phyloP scores from a whole-genome alignment of 2,797 vertebrate genomes.

The Cynodonichthys magdalenae region DNA sequence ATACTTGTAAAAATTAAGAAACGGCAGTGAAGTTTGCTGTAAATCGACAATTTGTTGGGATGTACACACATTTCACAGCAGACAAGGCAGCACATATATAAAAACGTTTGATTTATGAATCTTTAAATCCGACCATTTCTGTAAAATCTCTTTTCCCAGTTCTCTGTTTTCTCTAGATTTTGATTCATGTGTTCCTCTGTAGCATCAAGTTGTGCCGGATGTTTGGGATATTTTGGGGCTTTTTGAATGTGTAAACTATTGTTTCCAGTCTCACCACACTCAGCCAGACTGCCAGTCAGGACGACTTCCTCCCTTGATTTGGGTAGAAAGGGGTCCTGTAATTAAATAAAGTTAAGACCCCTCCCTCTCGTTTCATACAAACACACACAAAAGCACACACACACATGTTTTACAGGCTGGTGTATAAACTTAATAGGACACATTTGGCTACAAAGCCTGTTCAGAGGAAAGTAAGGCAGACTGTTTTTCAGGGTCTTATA shows the following conservation, averaged over 20 bases:
- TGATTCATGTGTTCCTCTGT: conserved; percentile 20
- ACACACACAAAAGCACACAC: conserved; percentile 50
- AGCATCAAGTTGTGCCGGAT: conserved; percentile 52
- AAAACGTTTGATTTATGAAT: too few relatives aligned
- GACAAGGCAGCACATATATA: too few relatives aligned
- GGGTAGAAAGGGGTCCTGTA: conserved; percentile 70
- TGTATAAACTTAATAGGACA: conserved; percentile 78
- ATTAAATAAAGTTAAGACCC: conserved; percentile 74
- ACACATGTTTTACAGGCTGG: conserved; percentile 73
- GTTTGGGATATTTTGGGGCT: conserved; percentile 57
- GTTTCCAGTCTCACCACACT: conserved; percentile 63
- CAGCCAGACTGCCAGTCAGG: conserved; percentile 76
- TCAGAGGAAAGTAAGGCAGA: conserved; percentile 73
- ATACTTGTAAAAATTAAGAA: too few relatives aligned
- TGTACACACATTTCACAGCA: too few relatives aligned
- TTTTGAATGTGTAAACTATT: conserved; percentile 64
- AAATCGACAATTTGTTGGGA: too few relatives aligned
- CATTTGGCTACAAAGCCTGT: conserved; percentile 74
- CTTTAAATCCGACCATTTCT: too few relatives aligned
- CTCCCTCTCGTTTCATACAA: conserved; percentile 62
- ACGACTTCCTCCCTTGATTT: conserved; percentile 77
- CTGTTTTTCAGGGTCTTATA: conserved; percentile 78
- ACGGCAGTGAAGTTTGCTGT: too few relatives aligned
- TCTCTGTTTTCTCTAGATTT: conserved; percentile 22
- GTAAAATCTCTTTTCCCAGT: conserved; percentile 7